These are phyloP conservation scores for Basileuterus tristriatus DNA, from an alignment of 2,797 vertebrate species.

Conservation along the genomic window DNA sequence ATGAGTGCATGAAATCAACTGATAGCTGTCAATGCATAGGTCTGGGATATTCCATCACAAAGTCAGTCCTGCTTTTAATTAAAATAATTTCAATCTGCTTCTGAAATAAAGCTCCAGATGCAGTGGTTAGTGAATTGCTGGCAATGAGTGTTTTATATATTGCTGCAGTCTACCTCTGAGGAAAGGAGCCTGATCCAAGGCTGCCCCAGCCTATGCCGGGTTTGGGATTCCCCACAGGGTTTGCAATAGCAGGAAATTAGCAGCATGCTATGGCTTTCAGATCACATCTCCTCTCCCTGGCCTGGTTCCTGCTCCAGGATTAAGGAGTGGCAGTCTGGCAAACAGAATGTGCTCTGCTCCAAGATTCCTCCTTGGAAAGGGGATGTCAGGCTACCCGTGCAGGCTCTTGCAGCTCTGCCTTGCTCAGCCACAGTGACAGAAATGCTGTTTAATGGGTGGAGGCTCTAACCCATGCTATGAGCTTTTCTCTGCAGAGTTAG, in stretches of 20 bases:
- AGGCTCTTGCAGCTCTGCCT: background rate
- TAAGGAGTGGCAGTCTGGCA: constrained; percentile 21
- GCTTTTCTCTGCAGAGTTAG: background rate
- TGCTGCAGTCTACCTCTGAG: background rate
- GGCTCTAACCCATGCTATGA: background rate
- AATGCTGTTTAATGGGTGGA: background rate
- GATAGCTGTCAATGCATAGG: background rate
- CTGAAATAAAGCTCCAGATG: constrained; percentile 29
- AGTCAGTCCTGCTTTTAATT: background rate
- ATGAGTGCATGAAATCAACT: background rate
- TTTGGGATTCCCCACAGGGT: constrained; percentile 14
- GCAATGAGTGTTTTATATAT: background rate
- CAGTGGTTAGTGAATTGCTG: background rate
- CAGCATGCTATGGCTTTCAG: background rate
- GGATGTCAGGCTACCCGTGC: background rate
- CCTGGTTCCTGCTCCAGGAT: background rate
- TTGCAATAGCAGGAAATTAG: background rate
- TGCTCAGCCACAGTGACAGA: background rate
- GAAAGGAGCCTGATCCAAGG: background rate
- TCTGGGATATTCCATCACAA: background rate
- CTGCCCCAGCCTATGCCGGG: background rate
- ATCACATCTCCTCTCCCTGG: background rate
- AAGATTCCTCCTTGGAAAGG: background rate
- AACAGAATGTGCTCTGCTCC: background rate
- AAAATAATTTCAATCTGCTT: constrained; percentile 20